Base-by-base conservation (phyloP, 1,140 invertebrate species). In the Drosophila ironensis region DNA sequence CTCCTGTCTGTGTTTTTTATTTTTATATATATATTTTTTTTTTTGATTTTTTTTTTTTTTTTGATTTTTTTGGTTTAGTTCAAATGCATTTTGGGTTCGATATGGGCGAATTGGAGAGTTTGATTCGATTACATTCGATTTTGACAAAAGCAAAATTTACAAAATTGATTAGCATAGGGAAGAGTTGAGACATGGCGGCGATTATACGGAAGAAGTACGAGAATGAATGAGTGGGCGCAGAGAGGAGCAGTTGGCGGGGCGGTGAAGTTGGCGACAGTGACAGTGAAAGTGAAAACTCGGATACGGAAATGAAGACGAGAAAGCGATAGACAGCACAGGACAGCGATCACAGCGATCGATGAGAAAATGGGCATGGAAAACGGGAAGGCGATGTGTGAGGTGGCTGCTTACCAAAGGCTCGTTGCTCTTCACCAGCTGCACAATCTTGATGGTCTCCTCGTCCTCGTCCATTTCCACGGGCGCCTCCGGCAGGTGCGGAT, bases 391-490 rank as follows among this genome's bases (percentile, higher is more conserved):
- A 1, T 12, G 12, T 4, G 6, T 4, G 4, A 7, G 5, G 37
- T 24, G 6, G n/a, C 48, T 40, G 92, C 95, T 93, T 93, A 98
- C 97, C 95, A 99, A 91, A 35, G 97, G 97, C 91, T 99, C 98
- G 90, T 98, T 97, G 90, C 97, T 98, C 91, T 99, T 99, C 19
- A 98, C 97, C 52, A 99, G 92, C 91, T 98, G 97, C 17, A 99
- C 97, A 90, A 99, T 98, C 92, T 99, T 98, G 46, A 99, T 95
- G 22, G 97, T 97, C 90, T 98, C 96, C 90, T 98, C 97, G 88
- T 97, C 96, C 86, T 98, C 95, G 89, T 98, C 96, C 9, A 95
- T 94, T 88, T 98, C 96, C 38, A 94, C 88, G 19, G 97, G 96
- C 69, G 97, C 93, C 86, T 97, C 96, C 1, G 96, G 96, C 53